Evolutionary conservation across 2,888 invertebrate species (phyloP).

Genomic region (Schizotus pectinicornis): DNA sequence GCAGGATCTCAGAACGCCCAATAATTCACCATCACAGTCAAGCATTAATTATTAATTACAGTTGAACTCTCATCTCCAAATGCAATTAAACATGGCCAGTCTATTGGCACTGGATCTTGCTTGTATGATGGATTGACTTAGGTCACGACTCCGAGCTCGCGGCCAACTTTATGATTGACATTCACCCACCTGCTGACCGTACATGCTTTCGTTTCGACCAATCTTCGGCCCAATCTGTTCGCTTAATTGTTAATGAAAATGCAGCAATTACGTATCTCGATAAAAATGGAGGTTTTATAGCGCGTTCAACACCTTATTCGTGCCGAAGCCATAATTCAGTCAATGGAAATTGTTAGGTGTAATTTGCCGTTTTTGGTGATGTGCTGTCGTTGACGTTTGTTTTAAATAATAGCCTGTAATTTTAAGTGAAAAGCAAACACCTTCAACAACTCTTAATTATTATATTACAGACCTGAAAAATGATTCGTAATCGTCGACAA

Average conservation of each 20-base stretch:
- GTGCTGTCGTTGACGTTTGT: constrained; percentile 28
- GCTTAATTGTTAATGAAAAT: constrained; percentile 21
- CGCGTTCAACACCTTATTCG: too few species aligned
- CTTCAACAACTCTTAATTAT: constrained; percentile 10
- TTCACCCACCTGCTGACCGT: constrained; percentile 42
- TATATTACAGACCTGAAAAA: constrained; percentile 3
- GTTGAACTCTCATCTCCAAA: constrained; percentile 49
- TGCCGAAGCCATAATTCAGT: too few species aligned
- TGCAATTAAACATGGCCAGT: constrained; percentile 47
- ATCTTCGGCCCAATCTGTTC: constrained; percentile 28
- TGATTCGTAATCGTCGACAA: too few species aligned
- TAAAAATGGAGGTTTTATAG: too few species aligned
- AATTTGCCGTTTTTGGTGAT: constrained; percentile 30
- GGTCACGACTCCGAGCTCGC: constrained; percentile 38
- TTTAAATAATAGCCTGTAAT: constrained; percentile 37
- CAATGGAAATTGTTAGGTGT: background rate
- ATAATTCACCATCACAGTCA: constrained; percentile 46
- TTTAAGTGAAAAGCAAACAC: constrained; percentile 34
- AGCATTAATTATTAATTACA: constrained; percentile 52
- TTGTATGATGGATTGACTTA: constrained; percentile 42
- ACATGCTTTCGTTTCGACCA: constrained; percentile 37
- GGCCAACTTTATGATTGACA: constrained; percentile 42
- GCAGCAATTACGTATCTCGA: constrained; percentile 7
- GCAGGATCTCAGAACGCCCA: constrained; percentile 35
- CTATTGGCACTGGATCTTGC: constrained; percentile 37